These are phyloP conservation scores for Aegotheles bennettii DNA, from an alignment of 2,113 vertebrate genomes.

Conservation along the genomic window DNA sequence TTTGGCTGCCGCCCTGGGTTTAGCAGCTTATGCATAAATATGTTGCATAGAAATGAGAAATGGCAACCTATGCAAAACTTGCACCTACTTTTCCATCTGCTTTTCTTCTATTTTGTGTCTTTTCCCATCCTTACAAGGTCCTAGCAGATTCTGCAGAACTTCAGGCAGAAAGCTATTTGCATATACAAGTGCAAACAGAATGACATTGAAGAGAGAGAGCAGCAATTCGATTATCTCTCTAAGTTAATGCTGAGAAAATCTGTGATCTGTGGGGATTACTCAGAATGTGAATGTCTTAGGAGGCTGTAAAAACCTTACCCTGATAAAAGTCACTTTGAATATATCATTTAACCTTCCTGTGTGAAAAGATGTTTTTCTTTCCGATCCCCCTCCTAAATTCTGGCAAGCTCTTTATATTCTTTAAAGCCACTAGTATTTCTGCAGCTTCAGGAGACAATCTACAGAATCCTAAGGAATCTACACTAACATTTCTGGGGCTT, in stretches of 20 bases:
- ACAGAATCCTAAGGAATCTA: constrained; percentile 39
- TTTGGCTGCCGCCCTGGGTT: background rate
- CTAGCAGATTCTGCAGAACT: background rate
- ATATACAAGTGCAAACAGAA: background rate
- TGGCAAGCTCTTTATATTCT: background rate
- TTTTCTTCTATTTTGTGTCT: background rate
- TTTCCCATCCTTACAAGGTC: background rate
- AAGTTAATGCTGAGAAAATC: constrained; percentile 21
- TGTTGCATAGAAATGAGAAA: background rate
- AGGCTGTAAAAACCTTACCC: background rate
- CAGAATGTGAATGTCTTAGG: background rate
- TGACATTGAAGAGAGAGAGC: background rate
- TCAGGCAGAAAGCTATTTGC: constrained; percentile 11
- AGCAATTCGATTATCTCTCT: background rate
- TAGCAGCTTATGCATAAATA: constrained; percentile 11
- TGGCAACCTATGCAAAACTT: constrained; percentile 10
- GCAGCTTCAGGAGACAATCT: constrained; percentile 33
- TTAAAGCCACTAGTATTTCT: background rate
- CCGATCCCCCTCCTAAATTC: background rate
- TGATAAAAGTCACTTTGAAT: constrained; percentile 21
- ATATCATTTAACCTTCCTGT: background rate
- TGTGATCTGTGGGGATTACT: constrained; percentile 8
- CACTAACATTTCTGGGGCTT: background rate
- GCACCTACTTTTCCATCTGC: constrained; percentile 8
- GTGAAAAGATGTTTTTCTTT: background rate